Base-by-base conservation (phyloP, 2,113 vertebrate genomes). In the Trogon melanurus region DNA sequence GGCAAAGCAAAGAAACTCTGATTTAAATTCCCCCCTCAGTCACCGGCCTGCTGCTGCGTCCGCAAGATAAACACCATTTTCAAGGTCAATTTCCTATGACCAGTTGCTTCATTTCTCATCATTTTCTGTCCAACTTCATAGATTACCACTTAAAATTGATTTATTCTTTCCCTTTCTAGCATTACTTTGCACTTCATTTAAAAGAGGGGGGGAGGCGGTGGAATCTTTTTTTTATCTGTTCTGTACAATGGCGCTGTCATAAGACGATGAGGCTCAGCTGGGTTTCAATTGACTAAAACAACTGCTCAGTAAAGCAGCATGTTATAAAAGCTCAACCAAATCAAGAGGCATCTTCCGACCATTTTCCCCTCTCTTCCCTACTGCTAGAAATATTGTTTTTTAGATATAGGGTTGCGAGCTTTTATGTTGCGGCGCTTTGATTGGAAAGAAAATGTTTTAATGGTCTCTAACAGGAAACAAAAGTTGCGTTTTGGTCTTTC, bases 11-110 rank as follows among this genome's bases (percentile, higher is more conserved):
- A 91, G 89, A 29, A 91, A 74, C 41, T 79, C 45, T 48, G 88
- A 72, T 91, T 95, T 78, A 54, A 81, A 90, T 85, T 69, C 83
- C 72, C 60, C 30, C 58, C 56, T 19, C 74, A 57, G 71, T 69
- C 20, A 0, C 60, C 3, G 2, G n/a, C 89, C 93, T 45, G 44
- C 66, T 89, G 5, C 91, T 69, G 78, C 20, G 19, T 47, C 94
- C 57, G 1, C 88, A 79, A 89, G 94, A 96, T 94, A 97, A 97
- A 96, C 94, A 93, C 88, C 85, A 70, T 95, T 97, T 97, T 97
- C 97, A 97, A 97, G 97, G 97, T 96, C 97, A 97, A 96, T 97
- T 97, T 97, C 94, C 95, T 97, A 96, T 83, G 96, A 91, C 95
- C 81, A 84, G 67, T 96, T 95, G 87, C 95, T 96, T 96, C 95